Evolutionary conservation across 2,888 invertebrate species (phyloP), one percentile per base, ranked within the genome.

Genomic region (Strigamia crassipes): DNA sequence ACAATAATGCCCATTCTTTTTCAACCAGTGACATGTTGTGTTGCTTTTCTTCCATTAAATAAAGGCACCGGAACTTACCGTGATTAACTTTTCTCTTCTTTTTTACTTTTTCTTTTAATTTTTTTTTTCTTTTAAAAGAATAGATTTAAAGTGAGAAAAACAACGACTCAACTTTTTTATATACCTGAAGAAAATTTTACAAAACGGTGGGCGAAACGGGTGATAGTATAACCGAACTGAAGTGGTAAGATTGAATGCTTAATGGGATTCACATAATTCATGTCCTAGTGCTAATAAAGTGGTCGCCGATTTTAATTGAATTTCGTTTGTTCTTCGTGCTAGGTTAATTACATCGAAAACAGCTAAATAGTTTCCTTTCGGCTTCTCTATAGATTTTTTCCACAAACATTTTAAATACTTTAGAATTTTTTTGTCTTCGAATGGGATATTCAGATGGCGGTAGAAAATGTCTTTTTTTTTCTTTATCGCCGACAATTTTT

Each of bases 1-100:
- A 73, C 73, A 73, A 73, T 31, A 27, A 23, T 73, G 23, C 15
- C 27, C 61, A 66, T 66, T 66, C 21, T 66, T 73, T 73, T 73
- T 73, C 73, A 12, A 27, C n/a, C 27, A 51, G 13, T 73, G 73
- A 73, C 31, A 73, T 31, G 38, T 38, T 38, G 38, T 31, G 38
- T 38, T 38, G 38, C 38, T 18, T 51, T 51, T 51, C 15, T 18
- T 51, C 51, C 51, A 51, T 51, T 51, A 51, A 51, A 51, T 51
- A 51, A 51, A 51, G 1, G 15, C 51, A 51, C 15, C 38, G 4
- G 27, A 27, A 27, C 27, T 6, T 38, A 38, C 38, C 38, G 38
- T 38, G 38, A 38, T 38, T 38, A 38, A 38, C 38, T 38, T 38
- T 38, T 38, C 3, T 27, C 27, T 27, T 27, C 27, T 27, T 46